Evolutionary conservation across 2,888 invertebrate species (phyloP).

Genomic region (Limenitis camilla): DNA sequence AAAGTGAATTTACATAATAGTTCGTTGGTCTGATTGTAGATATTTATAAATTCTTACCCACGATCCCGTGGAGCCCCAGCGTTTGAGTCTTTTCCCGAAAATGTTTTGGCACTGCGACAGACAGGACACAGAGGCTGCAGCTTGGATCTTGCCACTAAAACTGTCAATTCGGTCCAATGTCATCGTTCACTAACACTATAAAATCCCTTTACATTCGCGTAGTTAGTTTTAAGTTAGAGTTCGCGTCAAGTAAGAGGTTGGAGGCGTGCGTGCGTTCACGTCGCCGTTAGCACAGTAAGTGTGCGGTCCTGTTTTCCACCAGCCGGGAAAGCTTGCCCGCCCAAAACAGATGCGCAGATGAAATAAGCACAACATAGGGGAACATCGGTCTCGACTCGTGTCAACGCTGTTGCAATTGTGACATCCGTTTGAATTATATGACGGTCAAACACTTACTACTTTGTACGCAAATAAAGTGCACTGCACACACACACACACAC

Average conservation of each 20-base stretch:
- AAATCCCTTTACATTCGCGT: constrained; percentile 23
- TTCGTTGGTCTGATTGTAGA: background rate
- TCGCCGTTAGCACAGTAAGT: constrained; percentile 34
- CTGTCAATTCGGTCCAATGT: constrained; percentile 67
- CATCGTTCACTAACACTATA: constrained; percentile 46
- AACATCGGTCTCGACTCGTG: constrained; percentile 11
- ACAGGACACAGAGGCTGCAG: constrained; percentile 68
- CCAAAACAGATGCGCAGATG: constrained; percentile 32
- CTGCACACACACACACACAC: too few species aligned
- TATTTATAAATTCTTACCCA: constrained; percentile 72
- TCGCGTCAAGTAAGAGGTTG: constrained; percentile 16
- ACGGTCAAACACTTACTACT: background rate
- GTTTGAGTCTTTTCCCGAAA: constrained; percentile 78
- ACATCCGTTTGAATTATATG: background rate
- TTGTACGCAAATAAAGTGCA: too few species aligned
- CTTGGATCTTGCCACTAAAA: constrained; percentile 66
- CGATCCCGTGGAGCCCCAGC: constrained; percentile 84
- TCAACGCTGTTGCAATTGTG: constrained; percentile 6
- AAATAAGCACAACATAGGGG: background rate
- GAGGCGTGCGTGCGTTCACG: constrained; percentile 42
- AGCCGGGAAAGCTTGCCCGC: constrained; percentile 53
- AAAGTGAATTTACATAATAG: constrained; percentile 6
- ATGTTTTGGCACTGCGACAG: constrained; percentile 77
- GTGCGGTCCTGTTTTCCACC: constrained; percentile 44
- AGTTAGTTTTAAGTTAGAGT: background rate